Base-by-base conservation (phyloP, 2,797 vertebrate genomes). In the Eulemur coronatus region DNA sequence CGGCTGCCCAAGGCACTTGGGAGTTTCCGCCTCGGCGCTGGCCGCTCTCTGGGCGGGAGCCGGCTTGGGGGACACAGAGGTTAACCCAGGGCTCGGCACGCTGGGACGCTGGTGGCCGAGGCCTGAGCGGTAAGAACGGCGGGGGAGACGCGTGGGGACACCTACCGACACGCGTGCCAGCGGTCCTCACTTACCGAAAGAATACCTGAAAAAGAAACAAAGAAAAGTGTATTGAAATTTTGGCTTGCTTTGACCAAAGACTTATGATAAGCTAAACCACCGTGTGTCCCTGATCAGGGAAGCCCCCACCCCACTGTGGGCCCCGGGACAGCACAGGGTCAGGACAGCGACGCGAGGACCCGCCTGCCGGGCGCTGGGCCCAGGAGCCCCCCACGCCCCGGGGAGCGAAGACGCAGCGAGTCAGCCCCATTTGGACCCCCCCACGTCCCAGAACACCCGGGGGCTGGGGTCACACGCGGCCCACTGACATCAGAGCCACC, bases 161-260 rank as follows among this genome's bases (percentile, higher is more conserved):
- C 98, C 55, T 98, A 98, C 98, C 96, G 50, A 92, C 88, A 94
- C 0, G 88, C 63, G 70, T 30, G 4, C 95, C 43, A 84, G 28
- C 93, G 98, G 97, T 38, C 89, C 86, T 98, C 98, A 99, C 99
- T 99, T 99, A 99, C 99, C 99, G 95, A 99, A 99, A 90, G 99
- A 99, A 98, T 99, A 99, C 99, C 99, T 99, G 98, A 78, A 99
- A 98, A 98, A 98, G 97, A 98, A 97, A 97, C 97, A 4, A 89
- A 96, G 96, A 85, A 96, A 72, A 93, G 48, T 4, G 0, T 4
- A 91, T 97, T 85, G 97, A 59, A 75, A 94, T 17, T 18, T 35
- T 4, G 0, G 15, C 11, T 24, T 76, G 61, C 84, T 17, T 0
- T 12, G 17, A 0, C 1, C 41, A 30, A 61, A 81, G 61, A 33